A percentile compares a stretch with the other conserved stretches of the same genome.
phyloP scores from a whole-genome alignment of 2,888 invertebrate genomes.

The Dasypogon diadema region DNA sequence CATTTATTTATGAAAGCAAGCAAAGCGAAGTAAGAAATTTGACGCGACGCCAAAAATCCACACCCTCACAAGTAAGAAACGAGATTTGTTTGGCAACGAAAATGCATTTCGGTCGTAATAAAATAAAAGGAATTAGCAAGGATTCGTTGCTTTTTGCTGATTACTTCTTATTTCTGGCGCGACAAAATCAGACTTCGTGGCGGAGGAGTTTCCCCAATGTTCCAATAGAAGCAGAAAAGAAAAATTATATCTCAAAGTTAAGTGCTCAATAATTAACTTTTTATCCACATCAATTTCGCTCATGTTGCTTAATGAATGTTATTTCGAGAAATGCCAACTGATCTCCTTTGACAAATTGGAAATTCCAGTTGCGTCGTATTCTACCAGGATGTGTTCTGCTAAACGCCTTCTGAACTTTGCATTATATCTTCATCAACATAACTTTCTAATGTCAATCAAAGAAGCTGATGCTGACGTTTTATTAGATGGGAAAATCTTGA shows the following conservation, averaged over 20 bases:
- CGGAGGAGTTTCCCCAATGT: background rate
- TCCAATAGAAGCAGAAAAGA: too few relatives aligned
- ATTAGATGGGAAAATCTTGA: background rate
- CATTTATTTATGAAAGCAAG: constrained; percentile 1
- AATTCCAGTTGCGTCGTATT: constrained; percentile 1
- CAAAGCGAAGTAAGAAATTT: constrained; percentile 14
- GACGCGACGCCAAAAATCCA: constrained; percentile 22
- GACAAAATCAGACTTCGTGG: background rate
- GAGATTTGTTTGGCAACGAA: constrained; percentile 40
- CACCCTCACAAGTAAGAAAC: constrained; percentile 31
- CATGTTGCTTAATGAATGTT: background rate
- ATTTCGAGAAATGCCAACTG: constrained; percentile 16
- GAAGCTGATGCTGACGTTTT: background rate
- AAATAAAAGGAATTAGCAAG: constrained; percentile 13
- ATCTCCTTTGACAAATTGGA: constrained; percentile 38
- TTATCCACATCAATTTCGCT: background rate
- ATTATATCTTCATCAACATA: background rate
- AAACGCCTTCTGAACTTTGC: background rate
- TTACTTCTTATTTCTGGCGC: constrained; percentile 34
- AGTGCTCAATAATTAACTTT: background rate
- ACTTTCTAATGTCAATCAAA: constrained; percentile 22
- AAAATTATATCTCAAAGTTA: too few relatives aligned
- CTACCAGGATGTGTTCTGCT: background rate
- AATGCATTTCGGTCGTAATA: constrained; percentile 27
- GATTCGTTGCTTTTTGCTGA: constrained; percentile 17